phyloP scores from a whole-genome alignment of 2,113 vertebrate genomes.

The Scytalopus superciliaris region DNA sequence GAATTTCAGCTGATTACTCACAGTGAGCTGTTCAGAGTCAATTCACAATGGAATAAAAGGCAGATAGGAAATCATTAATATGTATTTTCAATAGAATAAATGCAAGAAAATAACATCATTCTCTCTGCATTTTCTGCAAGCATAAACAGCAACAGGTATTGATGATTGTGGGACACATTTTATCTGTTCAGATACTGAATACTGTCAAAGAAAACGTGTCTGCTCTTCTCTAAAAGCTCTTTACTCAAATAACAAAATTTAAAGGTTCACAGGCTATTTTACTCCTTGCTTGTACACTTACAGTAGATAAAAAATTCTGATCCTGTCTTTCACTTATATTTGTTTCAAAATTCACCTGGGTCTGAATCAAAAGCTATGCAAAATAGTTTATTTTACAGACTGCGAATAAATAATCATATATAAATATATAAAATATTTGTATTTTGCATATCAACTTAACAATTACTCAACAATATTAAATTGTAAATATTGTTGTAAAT shows the following conservation, averaged over 20 bases:
- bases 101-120: not conserved
- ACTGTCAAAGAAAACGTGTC: not conserved
- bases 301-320: not conserved
- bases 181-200: not conserved
- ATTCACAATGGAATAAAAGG: not conserved
- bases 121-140: not conserved
- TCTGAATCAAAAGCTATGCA: not conserved
- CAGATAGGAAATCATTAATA: not conserved
- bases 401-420: not conserved
- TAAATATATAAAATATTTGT: not conserved
- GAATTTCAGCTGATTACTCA: not conserved
- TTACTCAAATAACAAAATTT: not conserved
- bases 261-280: not conserved
- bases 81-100: not conserved
- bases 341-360: not conserved
- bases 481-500: not conserved
- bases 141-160: not conserved
- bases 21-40: not conserved
- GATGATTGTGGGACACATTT: not conserved
- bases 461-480: not conserved
- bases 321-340: not conserved
- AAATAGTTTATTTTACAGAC: not conserved
- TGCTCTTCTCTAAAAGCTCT: not conserved
- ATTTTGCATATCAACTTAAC: not conserved
- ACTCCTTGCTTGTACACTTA: not conserved